Evolutionary conservation across 2,113 vertebrate species (phyloP).

Genomic region (Paralichthys olivaceus): DNA sequence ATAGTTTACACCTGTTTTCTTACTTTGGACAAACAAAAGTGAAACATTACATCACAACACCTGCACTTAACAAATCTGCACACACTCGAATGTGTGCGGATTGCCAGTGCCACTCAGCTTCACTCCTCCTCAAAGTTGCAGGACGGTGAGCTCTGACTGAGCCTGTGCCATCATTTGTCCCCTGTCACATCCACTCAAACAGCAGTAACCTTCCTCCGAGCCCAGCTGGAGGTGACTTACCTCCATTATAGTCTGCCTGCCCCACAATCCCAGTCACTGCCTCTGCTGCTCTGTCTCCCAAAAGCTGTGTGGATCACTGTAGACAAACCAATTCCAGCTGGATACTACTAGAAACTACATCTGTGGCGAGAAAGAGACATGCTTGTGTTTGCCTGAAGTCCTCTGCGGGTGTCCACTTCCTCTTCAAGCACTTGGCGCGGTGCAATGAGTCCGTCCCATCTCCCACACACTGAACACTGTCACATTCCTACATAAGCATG

Average conservation of each 20-base stretch:
- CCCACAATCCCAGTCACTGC: conserved; percentile 44
- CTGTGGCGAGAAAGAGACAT: conserved; percentile 20
- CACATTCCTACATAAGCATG: conserved; percentile 72
- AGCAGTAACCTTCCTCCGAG: conserved; percentile 27
- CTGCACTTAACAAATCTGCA: conserved; percentile 8
- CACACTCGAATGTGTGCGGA: neutral
- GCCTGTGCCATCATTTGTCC: conserved; percentile 29
- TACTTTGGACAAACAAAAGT: neutral
- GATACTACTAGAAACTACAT: conserved; percentile 3
- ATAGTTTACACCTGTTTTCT: neutral
- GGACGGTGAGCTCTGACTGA: conserved; percentile 6
- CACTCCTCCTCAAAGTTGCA: conserved; percentile 10
- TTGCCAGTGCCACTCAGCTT: neutral
- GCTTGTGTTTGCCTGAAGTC: conserved; percentile 32
- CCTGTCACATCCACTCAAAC: conserved; percentile 47
- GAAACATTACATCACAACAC: neutral
- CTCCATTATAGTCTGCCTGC: conserved; percentile 56
- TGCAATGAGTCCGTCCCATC: conserved; percentile 66
- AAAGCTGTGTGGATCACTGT: conserved; percentile 42
- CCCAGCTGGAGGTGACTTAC: conserved; percentile 59
- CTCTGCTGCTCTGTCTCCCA: conserved; percentile 25
- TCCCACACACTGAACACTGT: conserved; percentile 57
- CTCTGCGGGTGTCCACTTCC: conserved; percentile 28
- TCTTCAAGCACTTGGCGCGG: conserved; percentile 41
- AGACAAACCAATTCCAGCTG: conserved; percentile 35